Conservation (phyloP, 2,888 invertebrate species). For the Trachelus iudaicus region DNA sequence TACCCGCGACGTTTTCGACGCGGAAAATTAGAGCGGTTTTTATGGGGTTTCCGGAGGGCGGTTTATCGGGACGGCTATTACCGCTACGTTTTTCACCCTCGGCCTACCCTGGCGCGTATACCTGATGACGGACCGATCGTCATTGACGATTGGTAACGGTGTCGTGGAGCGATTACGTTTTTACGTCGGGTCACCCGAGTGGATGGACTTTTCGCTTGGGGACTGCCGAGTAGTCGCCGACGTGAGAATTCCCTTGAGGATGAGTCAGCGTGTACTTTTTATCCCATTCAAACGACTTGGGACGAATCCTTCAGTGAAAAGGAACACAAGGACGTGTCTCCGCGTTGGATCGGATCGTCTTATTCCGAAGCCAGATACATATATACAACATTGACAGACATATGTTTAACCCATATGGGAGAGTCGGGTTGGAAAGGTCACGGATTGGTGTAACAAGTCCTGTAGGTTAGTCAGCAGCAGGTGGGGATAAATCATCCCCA, state of each 20-base stretch:
- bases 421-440: background rate
- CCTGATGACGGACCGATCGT: background rate
- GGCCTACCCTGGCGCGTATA: background rate
- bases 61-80: background rate
- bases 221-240: background rate
- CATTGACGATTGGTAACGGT: background rate
- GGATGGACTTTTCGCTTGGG: background rate
- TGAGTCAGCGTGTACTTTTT: background rate
- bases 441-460: background rate
- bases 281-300: background rate
- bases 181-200: background rate
- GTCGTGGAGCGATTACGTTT: background rate
- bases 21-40: background rate
- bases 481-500: background rate
- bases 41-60: background rate
- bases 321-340: background rate
- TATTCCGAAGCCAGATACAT: background rate
- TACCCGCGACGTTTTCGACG: background rate
- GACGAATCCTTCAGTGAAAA: background rate
- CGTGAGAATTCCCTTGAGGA: background rate
- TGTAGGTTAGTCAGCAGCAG: background rate
- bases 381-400: background rate
- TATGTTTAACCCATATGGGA: background rate
- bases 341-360: background rate
- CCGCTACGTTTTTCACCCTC: background rate